Base-by-base conservation (phyloP, 1,140 invertebrate species). In the Drosophila micromelanica region DNA sequence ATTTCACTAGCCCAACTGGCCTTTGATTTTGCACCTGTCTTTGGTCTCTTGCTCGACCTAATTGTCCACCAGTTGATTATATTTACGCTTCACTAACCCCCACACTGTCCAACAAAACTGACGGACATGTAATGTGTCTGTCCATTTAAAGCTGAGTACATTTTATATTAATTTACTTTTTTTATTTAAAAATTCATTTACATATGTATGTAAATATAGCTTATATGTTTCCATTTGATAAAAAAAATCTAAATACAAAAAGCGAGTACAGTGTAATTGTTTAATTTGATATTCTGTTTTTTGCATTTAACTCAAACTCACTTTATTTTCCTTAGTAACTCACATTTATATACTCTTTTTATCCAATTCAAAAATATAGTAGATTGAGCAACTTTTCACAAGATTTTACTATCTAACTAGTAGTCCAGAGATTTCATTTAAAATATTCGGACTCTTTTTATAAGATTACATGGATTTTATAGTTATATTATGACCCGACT, bases 1-100 rank as follows among this genome's bases (percentile, higher is more conserved):
- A 86, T 87, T 73, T 72, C 45, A 23, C 45, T 23, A 27, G 2
- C 17, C 45, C 45, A 60, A 87, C 84, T 82, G 37, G 0, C 6
- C 65, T 17, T 11, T 56, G 49, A 17, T 42, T 38, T 32, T 4
- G 17, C 15, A n/a, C n/a, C 4, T 17, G 30, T 46, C 45, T 45
- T 15, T 42, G 32, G n/a, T 8, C 46, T 8, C 1, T 49, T 4
- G 20, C 20, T 17, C 42, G 17, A 3, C 42, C 62, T 62, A 73
- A 73, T 73, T 62, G 71, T 57, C 70, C 62, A 45, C 12, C 15
- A 60, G 55, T 46, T 68, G 70, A 73, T 68, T 54, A 73, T 73
- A 63, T 68, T 68, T 49, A 35, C 64, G 45, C 70, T 48, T 55
- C 40, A 35, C 32, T 60, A 51, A 11, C 15, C 17, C 45, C 3